Evolutionary conservation across 2,888 invertebrate genomes (phyloP), one percentile per base, ranked within the genome.

Genomic region (Linnaemya vulpina): DNA sequence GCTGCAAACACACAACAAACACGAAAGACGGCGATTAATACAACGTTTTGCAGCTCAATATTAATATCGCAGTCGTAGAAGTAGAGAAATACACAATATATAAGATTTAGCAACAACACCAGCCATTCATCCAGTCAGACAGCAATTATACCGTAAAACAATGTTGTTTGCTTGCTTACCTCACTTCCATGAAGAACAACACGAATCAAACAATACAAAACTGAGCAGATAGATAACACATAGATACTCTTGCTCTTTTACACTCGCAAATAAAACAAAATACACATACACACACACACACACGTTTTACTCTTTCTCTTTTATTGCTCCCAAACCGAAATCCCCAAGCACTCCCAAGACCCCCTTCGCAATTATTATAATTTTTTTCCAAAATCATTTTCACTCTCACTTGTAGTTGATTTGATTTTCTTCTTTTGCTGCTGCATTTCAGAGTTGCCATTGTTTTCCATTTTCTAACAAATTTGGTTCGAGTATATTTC

Each of bases 1-100:
- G 85, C 85, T 85, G 83, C 85, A 85, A 85, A 83, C 83, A 83
- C 75, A 71, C 58, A 58, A 71, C 78, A 79, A 82, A 82, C 62
- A 81, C 65, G 35, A 78, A 51, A 62, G 38, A 63, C 77, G 67
- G 11, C 58, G 67, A 77, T 55, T 46, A 40, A 51, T 38, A 77
- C 20, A 49, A 60, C 30, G 40, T 60, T 62, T 63, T 38, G 51
- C 38, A 71, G 53, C 40, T 63, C 53, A 51, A 43, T 53, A 51
- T 30, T 38, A 58, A 58, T 67, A 46, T 60, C 63, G 30, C 63
- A 65, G 73, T 65, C 60, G 78, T 71, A 63, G 43, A 53, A 63
- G 30, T 53, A 71, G 35, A 78, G 49, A 68, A 60, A 70, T 53
- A 71, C 38, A 70, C 8, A 20, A 20, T 20, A 30, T 82, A 63